Conservation (phyloP, 2,888 invertebrate species). For the Ornithoptera alexandrae region DNA sequence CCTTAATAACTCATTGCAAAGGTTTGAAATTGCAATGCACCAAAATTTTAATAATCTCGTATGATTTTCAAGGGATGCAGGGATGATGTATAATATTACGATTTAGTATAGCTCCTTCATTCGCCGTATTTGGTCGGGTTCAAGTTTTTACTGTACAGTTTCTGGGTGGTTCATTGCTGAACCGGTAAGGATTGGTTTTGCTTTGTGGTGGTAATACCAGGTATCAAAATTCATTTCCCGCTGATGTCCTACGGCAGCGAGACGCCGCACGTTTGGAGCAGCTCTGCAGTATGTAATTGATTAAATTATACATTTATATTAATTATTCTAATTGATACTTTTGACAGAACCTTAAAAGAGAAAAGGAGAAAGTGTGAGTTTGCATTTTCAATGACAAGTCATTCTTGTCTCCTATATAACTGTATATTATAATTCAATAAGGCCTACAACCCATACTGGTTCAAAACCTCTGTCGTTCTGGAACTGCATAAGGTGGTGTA, state of each 20-base stretch:
- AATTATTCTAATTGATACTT: no score
- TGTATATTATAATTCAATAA: no score
- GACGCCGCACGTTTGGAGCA: slow-evolving; percentile 78
- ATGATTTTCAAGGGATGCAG: slow-evolving; percentile 46
- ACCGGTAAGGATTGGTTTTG: slow-evolving; percentile 32
- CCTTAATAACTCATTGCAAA: slow-evolving; percentile 5
- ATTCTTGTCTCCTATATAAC: no score
- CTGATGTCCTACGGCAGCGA: slow-evolving; percentile 79
- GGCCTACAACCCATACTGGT: no score
- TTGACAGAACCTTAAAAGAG: no score
- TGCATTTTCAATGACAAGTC: no score
- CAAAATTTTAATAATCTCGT: slow-evolving; percentile 56
- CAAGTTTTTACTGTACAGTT: slow-evolving; percentile 9
- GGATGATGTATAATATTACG: slow-evolving; percentile 57
- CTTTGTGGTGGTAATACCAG: slow-evolving; percentile 41
- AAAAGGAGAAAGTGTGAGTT: no score
- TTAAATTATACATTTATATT: slow-evolving; percentile 10
- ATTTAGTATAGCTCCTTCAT: slow-evolving; percentile 60
- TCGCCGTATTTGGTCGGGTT: slow-evolving; percentile 29
- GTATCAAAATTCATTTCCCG: slow-evolving; percentile 79
- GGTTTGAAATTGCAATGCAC: slow-evolving; percentile 35
- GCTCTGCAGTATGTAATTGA: slow-evolving; percentile 61
- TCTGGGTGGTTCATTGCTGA: slow-evolving; percentile 7
- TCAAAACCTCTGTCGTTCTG: no score
- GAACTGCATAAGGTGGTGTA: no score